A percentile compares a stretch with the other conserved stretches of the same genome.
These are phyloP conservation scores for Beroe forskalii DNA, from an alignment of 37 sponge, comb jelly and placozoan genomes.

Conservation along the genomic window DNA sequence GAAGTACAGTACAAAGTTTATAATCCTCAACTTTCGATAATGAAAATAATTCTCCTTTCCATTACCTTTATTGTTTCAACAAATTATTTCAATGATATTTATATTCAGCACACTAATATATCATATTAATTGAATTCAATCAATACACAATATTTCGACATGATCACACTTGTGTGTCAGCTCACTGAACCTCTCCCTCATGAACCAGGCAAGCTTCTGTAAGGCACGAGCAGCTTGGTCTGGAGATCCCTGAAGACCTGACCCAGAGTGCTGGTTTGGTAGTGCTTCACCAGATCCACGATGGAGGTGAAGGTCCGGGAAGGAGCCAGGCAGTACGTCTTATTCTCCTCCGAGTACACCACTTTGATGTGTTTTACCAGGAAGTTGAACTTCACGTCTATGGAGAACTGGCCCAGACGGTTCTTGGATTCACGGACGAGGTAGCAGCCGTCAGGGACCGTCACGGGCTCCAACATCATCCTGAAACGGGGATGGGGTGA, in stretches of 20 bases:
- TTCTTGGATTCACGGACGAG: constrained; percentile 46
- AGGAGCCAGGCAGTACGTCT: constrained; percentile 16
- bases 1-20: too few species aligned
- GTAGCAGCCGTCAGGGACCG: constrained; percentile 63
- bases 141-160: too few species aligned
- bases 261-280: constrained; percentile 35
- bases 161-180: too few species aligned
- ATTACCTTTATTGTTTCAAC: too few species aligned
- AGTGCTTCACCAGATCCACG: constrained; percentile 31
- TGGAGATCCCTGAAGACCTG: constrained; percentile 35
- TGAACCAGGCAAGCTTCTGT: constrained; percentile 51
- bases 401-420: constrained; percentile 42
- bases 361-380: constrained; percentile 55
- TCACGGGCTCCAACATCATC: constrained; percentile 58
- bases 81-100: too few species aligned
- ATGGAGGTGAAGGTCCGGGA: constrained; percentile 39
- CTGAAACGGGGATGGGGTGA: too few species aligned
- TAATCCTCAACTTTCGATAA: too few species aligned
- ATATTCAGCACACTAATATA: too few species aligned
- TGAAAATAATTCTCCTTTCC: too few species aligned
- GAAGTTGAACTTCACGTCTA: constrained; percentile 59
- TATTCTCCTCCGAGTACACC: constrained; percentile 22
- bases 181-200: too few species aligned
- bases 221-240: constrained; percentile 34
- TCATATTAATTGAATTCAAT: too few species aligned